phyloP scores from a whole-genome alignment of 2,113 vertebrate genomes.

The Rhea americana region DNA sequence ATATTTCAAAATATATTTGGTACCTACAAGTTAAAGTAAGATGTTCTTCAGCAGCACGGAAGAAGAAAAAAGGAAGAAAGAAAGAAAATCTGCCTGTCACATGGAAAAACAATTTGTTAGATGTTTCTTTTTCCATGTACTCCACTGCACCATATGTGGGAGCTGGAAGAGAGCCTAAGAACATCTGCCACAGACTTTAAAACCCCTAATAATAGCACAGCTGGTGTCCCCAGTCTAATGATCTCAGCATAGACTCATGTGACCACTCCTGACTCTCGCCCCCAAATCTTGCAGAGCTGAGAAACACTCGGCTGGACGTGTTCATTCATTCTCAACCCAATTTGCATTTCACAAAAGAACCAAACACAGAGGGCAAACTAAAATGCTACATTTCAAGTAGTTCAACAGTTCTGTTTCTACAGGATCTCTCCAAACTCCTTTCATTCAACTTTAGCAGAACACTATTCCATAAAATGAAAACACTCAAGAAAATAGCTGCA shows the following conservation, averaged over 20 bases:
- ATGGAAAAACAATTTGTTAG: constrained; percentile 28
- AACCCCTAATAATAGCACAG: constrained; percentile 78
- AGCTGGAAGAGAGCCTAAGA: constrained; percentile 63
- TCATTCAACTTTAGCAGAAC: neutral
- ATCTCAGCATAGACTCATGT: constrained; percentile 60
- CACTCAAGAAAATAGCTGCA: neutral
- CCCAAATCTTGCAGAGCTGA: neutral
- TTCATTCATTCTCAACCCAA: constrained; percentile 32
- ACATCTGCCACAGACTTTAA: constrained; percentile 71
- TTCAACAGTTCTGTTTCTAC: neutral
- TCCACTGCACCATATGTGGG: constrained; percentile 53
- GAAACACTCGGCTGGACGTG: neutral
- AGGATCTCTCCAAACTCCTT: neutral
- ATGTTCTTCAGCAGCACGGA: neutral
- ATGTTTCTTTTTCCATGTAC: constrained; percentile 27
- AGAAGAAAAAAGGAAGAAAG: neutral
- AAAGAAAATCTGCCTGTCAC: neutral
- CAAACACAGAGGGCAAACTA: neutral
- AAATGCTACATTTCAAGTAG: neutral
- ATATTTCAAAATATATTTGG: neutral
- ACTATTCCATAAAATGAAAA: neutral
- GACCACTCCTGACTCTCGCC: neutral
- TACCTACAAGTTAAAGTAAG: neutral
- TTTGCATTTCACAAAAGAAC: neutral
- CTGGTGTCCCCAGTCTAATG: constrained; percentile 74